Evolutionary conservation across 2,888 invertebrate species (phyloP).

Genomic region (Strigamia crassipes): DNA sequence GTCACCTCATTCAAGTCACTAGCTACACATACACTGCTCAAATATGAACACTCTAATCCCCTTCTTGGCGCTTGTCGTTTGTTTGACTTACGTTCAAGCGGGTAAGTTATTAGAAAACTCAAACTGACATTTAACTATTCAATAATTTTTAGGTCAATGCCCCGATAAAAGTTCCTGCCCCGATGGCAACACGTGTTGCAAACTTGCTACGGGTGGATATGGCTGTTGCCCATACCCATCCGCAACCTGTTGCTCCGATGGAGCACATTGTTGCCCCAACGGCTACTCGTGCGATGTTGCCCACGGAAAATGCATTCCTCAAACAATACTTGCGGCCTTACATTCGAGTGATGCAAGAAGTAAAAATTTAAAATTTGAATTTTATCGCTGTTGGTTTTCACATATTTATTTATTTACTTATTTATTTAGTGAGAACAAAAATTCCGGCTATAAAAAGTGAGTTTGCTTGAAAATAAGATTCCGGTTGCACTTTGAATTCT

Average conservation of each 20-base stretch:
- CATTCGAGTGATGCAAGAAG: not conserved
- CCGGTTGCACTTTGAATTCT: too few relatives aligned
- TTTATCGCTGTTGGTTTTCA: not conserved
- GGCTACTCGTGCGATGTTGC: not conserved
- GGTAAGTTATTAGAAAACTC: not conserved
- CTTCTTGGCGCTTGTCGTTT: not conserved
- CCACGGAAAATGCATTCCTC: not conserved
- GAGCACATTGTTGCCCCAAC: not conserved
- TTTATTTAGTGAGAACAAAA: not conserved
- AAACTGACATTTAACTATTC: not conserved
- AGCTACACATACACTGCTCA: not conserved
- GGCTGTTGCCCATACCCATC: constrained; percentile 7
- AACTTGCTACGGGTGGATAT: not conserved
- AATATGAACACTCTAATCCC: not conserved
- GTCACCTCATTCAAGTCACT: not conserved
- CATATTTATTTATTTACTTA: not conserved
- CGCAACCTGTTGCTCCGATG: not conserved
- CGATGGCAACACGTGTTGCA: not conserved
- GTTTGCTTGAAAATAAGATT: not conserved
- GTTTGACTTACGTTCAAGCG: not conserved
- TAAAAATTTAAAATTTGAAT: not conserved
- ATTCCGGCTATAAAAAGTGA: not conserved
- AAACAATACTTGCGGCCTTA: not conserved
- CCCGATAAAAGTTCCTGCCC: not conserved
- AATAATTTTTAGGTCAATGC: not conserved